Evolutionary conservation across 2,888 invertebrate genomes (phyloP).

Genomic region (Habroteleia sp.): DNA sequence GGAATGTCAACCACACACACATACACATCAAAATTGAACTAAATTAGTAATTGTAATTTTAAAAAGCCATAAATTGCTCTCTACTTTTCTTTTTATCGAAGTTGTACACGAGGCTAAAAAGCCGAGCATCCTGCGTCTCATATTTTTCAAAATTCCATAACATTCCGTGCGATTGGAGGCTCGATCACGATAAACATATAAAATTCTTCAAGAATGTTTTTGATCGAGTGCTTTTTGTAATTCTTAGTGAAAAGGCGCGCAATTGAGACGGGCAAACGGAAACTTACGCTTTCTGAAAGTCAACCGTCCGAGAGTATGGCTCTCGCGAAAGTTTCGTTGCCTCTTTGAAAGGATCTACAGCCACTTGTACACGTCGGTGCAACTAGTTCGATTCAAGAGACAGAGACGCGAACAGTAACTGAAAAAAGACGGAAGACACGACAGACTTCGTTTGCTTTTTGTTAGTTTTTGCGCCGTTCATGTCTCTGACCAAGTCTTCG

Average conservation of each 20-base stretch:
- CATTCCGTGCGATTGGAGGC: constrained; percentile 2
- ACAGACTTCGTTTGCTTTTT: constrained; percentile 14
- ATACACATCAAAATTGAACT: too few relatives aligned
- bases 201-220: constrained; percentile 39
- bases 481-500: too few relatives aligned
- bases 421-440: constrained; percentile 7
- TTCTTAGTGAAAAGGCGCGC: constrained; percentile 34
- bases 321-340: constrained; percentile 55
- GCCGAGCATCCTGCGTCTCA: too few relatives aligned
- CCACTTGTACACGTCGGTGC: constrained; percentile 61
- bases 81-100: neutral
- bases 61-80: constrained; percentile 9
- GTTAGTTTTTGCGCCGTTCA: constrained; percentile 17
- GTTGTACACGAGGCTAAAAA: too few relatives aligned
- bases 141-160: constrained; percentile 14
- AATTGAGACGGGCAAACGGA: constrained; percentile 47
- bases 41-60: too few relatives aligned
- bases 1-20: too few relatives aligned
- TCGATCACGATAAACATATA: constrained; percentile 30
- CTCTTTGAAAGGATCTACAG: constrained; percentile 56
- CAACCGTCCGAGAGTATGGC: constrained; percentile 51
- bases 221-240: constrained; percentile 43
- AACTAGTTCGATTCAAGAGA: constrained; percentile 37
- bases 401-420: constrained; percentile 2
- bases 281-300: constrained; percentile 53